These are phyloP conservation scores for Bolinopsis microptera DNA, from an alignment of 37 sponge, comb jelly and placozoan species.

Conservation along the genomic window DNA sequence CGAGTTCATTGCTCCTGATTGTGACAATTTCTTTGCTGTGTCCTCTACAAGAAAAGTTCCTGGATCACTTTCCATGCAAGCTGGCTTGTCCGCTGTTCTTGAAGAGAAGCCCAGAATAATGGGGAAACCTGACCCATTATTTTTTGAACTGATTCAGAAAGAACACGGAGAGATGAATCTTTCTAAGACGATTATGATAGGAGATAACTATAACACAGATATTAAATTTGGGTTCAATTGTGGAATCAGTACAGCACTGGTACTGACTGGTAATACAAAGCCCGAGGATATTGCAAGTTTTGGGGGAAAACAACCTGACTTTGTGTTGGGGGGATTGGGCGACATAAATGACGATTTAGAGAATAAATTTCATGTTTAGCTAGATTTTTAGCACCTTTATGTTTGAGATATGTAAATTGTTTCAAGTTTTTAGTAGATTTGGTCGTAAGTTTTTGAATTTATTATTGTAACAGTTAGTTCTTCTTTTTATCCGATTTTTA, in stretches of 20 bases:
- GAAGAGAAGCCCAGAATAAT: neutral
- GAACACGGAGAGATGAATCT: constrained; percentile 6
- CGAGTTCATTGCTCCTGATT: constrained; percentile 22
- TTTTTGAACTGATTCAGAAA: constrained; percentile 7
- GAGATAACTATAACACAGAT: constrained; percentile 53
- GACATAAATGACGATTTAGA: constrained; percentile 21
- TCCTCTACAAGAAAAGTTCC: neutral
- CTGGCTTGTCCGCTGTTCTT: neutral
- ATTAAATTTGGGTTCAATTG: constrained; percentile 56
- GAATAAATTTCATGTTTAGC: too few species aligned
- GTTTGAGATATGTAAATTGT: too few species aligned
- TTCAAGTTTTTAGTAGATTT: too few species aligned
- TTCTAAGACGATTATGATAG: constrained; percentile 8
- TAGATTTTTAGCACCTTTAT: too few species aligned
- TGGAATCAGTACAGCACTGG: constrained; percentile 12
- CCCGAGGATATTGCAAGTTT: neutral
- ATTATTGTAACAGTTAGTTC: too few species aligned
- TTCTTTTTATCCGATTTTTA: too few species aligned
- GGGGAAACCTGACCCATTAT: constrained; percentile 14
- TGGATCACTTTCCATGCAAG: constrained; percentile 31
- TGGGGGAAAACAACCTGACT: constrained; percentile 35
- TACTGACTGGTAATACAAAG: constrained; percentile 47
- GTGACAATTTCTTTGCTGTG: neutral
- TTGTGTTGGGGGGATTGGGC: constrained; percentile 12
- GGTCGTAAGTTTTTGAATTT: too few species aligned